Evolutionary conservation across 1,140 invertebrate genomes (phyloP).

Genomic region (Trichomalopsis sarcophagae): DNA sequence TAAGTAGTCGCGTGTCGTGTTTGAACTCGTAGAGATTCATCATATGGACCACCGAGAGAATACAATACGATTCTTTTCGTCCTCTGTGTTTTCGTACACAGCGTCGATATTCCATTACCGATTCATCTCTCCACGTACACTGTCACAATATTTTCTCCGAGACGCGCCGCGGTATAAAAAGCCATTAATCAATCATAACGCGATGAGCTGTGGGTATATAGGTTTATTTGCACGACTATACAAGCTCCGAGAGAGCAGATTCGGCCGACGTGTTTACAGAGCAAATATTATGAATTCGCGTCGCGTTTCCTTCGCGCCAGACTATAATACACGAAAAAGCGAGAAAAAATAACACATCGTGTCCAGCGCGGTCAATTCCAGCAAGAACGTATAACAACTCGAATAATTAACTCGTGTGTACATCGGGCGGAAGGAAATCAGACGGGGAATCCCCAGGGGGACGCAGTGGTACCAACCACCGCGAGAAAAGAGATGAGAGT

Average conservation of each 20-base stretch:
- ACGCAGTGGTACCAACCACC: not conserved
- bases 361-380: too few relatives aligned
- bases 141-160: too few relatives aligned
- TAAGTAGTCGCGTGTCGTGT: not conserved
- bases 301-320: not conserved
- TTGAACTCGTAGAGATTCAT: too few relatives aligned
- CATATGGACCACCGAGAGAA: too few relatives aligned
- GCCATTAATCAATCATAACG: not conserved
- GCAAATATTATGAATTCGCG: not conserved
- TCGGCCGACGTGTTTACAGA: constrained; percentile 2
- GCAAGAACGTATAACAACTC: too few relatives aligned
- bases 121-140: too few relatives aligned
- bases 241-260: not conserved
- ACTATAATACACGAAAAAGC: too few relatives aligned
- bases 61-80: too few relatives aligned
- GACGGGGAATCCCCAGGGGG: not conserved
- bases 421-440: not conserved
- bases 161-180: not conserved
- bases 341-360: not conserved
- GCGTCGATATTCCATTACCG: too few relatives aligned
- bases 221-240: not conserved
- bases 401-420: too few relatives aligned
- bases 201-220: not conserved
- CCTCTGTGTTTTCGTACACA: too few relatives aligned
- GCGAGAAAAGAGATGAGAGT: not conserved